Conservation (phyloP, 2,888 invertebrate species). For the Andrena chrysosceles region DNA sequence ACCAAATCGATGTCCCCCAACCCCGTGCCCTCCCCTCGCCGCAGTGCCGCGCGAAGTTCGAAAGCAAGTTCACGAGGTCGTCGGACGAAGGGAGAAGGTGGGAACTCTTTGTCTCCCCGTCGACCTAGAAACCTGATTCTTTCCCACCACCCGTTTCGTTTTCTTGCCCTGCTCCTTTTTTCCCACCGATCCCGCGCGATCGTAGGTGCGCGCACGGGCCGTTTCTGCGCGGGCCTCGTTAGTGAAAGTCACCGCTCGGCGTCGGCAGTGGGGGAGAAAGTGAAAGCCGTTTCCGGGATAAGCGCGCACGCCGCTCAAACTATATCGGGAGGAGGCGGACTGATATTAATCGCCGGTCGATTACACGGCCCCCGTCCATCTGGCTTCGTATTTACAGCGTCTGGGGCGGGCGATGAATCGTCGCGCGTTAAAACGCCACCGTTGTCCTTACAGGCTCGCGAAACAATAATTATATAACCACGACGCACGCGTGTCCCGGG, state of each 20-base stretch:
- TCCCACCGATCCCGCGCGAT: conserved; percentile 25
- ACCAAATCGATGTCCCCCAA: neutral
- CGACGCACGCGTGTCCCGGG: neutral
- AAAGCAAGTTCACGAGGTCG: conserved; percentile 35
- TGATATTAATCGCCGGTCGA: conserved; percentile 69
- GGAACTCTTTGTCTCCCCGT: conserved; percentile 67
- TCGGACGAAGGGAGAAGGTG: conserved; percentile 21
- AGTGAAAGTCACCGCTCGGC: conserved; percentile 77
- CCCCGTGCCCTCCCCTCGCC: neutral
- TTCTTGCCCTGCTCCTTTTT: neutral
- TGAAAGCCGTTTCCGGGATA: conserved; percentile 80
- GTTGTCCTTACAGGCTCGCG: conserved; percentile 21
- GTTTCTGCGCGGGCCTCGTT: conserved; percentile 46
- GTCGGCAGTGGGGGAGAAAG: conserved; percentile 76
- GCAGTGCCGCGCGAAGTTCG: neutral
- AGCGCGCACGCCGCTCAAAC: conserved; percentile 47
- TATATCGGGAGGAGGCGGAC: conserved; percentile 63
- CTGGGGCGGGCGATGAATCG: conserved; percentile 17
- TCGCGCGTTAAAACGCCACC: conserved; percentile 6
- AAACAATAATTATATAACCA: conserved; percentile 21
- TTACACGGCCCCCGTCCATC: conserved; percentile 46
- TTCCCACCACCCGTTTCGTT: conserved; percentile 35
- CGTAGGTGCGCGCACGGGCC: conserved; percentile 50
- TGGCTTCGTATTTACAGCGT: conserved; percentile 29
- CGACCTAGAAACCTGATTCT: conserved; percentile 79